A percentile compares a stretch with the other conserved stretches of the same genome.
These are phyloP conservation scores for Acropternis orthonyx DNA, from an alignment of 2,797 vertebrate species.

Conservation along the genomic window DNA sequence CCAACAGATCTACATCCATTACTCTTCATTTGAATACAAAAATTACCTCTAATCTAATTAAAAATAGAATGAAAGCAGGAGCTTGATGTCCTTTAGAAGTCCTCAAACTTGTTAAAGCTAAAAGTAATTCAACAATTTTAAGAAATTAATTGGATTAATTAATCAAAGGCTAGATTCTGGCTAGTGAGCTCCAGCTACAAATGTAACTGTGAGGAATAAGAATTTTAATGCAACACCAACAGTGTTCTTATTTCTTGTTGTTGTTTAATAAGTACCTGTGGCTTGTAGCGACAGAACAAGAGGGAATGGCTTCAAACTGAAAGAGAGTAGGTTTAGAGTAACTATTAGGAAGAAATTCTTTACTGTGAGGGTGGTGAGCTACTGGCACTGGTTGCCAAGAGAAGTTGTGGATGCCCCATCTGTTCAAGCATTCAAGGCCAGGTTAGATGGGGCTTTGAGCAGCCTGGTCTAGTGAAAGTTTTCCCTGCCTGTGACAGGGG, in stretches of 20 bases:
- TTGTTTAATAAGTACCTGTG: not conserved
- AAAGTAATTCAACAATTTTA: not conserved
- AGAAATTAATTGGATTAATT: not conserved
- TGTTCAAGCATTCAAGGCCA: not conserved
- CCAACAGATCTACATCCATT: conserved; percentile 6
- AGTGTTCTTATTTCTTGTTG: not conserved
- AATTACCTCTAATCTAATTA: conserved; percentile 23
- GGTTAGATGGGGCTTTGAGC: not conserved
- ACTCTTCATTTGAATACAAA: conserved; percentile 24
- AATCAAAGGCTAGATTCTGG: not conserved
- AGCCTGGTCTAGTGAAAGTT: not conserved
- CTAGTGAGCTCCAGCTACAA: not conserved
- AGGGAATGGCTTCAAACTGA: not conserved
- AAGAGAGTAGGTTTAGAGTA: not conserved
- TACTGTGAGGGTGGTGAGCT: not conserved
- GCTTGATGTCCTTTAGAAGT: conserved; percentile 2
- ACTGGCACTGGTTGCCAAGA: not conserved
- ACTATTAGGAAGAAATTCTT: not conserved
- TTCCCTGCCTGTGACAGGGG: not conserved
- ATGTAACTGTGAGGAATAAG: not conserved
- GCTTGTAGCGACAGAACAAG: not conserved
- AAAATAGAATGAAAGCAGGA: conserved; percentile 21
- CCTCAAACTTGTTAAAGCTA: conserved; percentile 1
- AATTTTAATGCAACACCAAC: not conserved
- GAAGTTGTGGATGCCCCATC: not conserved